Evolutionary conservation across 1,140 invertebrate genomes (phyloP).

Genomic region (Sycophila sp.): DNA sequence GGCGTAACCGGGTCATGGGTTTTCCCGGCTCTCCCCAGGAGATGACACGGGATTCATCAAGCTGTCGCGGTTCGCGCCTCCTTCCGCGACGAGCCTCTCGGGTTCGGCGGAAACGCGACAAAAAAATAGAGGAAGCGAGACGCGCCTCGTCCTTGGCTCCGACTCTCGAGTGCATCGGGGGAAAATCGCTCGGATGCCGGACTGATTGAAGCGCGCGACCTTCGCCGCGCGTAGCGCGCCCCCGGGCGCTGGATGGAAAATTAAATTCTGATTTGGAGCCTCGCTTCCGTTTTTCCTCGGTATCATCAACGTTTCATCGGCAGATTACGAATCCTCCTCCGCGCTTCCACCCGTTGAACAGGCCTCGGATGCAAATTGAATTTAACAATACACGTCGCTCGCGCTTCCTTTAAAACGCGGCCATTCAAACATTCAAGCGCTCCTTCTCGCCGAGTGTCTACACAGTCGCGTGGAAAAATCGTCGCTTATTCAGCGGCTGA

Average conservation of each 20-base stretch:
- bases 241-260: not conserved
- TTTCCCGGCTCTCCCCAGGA: conserved; percentile 27
- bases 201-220: not conserved
- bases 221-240: not conserved
- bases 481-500: too few relatives aligned
- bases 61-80: not conserved
- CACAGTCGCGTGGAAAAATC: too few relatives aligned
- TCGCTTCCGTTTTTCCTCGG: too few relatives aligned
- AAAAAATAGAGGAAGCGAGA: too few relatives aligned
- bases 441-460: too few relatives aligned
- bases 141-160: not conserved
- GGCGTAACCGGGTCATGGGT: conserved; percentile 26
- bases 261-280: conserved; percentile 8
- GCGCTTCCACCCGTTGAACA: too few relatives aligned
- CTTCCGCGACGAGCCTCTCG: not conserved
- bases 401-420: not conserved
- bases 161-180: not conserved
- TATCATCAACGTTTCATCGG: too few relatives aligned
- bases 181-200: not conserved
- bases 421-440: too few relatives aligned
- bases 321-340: too few relatives aligned
- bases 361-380: too few relatives aligned
- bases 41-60: not conserved
- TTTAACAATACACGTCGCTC: too few relatives aligned
- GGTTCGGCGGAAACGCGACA: too few relatives aligned